Evolutionary conservation across 2,797 vertebrate genomes (phyloP).

Genomic region (Leptatherina wallacei): DNA sequence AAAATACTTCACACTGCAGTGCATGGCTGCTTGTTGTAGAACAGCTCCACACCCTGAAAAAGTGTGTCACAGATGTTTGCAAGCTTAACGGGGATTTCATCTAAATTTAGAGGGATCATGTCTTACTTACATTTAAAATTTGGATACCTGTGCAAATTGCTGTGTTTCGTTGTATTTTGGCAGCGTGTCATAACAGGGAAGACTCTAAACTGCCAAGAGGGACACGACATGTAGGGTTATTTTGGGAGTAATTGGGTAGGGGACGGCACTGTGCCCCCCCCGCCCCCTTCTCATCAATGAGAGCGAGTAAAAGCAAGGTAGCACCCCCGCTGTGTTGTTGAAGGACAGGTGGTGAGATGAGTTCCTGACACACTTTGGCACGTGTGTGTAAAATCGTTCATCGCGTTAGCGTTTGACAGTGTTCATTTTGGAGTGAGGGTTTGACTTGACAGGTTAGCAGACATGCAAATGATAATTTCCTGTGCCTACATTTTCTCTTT

Average conservation of each 20-base stretch:
- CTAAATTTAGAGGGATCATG: conserved; percentile 81
- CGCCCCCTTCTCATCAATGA: conserved; percentile 52
- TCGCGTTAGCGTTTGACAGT: conserved; percentile 73
- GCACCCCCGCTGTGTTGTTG: conserved; percentile 69
- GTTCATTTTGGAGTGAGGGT: conserved; percentile 78
- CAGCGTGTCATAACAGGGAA: conserved; percentile 80
- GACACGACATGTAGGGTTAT: conserved; percentile 70
- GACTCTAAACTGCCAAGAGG: conserved; percentile 73
- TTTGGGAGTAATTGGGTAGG: conserved; percentile 72
- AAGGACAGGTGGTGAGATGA: conserved; percentile 76
- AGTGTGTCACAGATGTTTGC: conserved; percentile 68
- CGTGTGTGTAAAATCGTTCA: conserved; percentile 63
- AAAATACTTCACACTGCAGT: conserved; percentile 24
- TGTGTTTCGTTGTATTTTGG: conserved; percentile 74
- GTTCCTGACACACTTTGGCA: conserved; percentile 79
- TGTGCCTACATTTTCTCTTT: conserved; percentile 50
- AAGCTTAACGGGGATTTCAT: conserved; percentile 81
- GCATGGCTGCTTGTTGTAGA: conserved; percentile 36
- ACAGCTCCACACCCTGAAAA: conserved; percentile 55
- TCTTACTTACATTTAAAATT: conserved; percentile 73
- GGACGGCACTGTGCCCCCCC: conserved; percentile 50
- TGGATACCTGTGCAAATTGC: conserved; percentile 81
- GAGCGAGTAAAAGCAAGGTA: conserved; percentile 73
- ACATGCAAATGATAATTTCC: conserved; percentile 85
- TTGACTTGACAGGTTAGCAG: conserved; percentile 80